These are phyloP conservation scores for Menidia menidia DNA, from an alignment of 2,797 vertebrate genomes.

Conservation along the genomic window DNA sequence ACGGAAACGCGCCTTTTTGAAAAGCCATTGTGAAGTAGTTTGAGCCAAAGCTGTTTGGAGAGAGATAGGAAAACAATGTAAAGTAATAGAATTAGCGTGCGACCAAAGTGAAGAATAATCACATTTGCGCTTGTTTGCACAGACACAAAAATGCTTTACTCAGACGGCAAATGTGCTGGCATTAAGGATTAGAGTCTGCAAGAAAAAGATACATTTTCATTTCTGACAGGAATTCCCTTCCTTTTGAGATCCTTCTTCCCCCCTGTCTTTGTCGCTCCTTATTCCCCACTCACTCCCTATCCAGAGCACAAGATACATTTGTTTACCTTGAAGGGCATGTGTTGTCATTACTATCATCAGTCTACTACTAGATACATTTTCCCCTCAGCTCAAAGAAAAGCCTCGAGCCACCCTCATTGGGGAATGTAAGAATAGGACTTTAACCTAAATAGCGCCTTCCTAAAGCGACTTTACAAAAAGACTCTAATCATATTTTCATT, in stretches of 20 bases:
- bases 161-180: slow-evolving; percentile 62
- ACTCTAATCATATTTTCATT: background rate
- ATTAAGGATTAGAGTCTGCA: slow-evolving; percentile 74
- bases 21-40: slow-evolving; percentile 38
- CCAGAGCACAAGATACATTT: slow-evolving; percentile 55
- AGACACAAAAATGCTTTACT: slow-evolving; percentile 60
- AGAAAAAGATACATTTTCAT: slow-evolving; percentile 75
- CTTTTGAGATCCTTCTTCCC: slow-evolving; percentile 37
- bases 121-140: slow-evolving; percentile 71
- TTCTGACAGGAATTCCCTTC: slow-evolving; percentile 69
- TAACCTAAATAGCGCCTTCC: slow-evolving; percentile 42
- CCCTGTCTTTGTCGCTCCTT: slow-evolving; percentile 48
- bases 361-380: slow-evolving; percentile 67
- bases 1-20: slow-evolving; percentile 27
- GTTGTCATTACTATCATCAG: slow-evolving; percentile 68
- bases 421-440: slow-evolving; percentile 37
- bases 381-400: slow-evolving; percentile 55
- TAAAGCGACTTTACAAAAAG: background rate
- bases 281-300: slow-evolving; percentile 39
- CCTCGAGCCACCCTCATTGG: slow-evolving; percentile 41
- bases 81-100: slow-evolving; percentile 80
- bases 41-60: slow-evolving; percentile 66
- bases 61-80: slow-evolving; percentile 68
- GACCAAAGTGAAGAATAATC: slow-evolving; percentile 72
- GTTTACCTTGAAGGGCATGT: slow-evolving; percentile 70